These are phyloP conservation scores for Spatulosminthurus flaviceps DNA, from an alignment of 2,888 invertebrate genomes.

Conservation along the genomic window DNA sequence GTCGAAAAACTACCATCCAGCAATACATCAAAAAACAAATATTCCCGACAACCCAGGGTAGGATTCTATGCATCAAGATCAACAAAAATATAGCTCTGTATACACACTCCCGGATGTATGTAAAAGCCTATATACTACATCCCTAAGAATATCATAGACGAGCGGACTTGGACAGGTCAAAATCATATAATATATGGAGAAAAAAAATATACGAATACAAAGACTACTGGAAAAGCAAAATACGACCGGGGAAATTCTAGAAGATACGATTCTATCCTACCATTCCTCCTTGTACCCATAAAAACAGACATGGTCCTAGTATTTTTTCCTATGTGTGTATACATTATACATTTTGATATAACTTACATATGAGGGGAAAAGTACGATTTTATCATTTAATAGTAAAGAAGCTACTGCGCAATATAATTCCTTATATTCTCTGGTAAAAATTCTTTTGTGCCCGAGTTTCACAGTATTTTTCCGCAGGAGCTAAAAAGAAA, in stretches of 20 bases:
- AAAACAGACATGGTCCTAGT: no score
- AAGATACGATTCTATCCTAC: no score
- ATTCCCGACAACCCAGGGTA: no score
- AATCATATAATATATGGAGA: background rate
- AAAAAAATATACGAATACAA: background rate
- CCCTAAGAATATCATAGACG: background rate
- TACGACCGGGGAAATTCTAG: no score
- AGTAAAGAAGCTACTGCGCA: conserved; percentile 31
- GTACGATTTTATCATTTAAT: conserved; percentile 4
- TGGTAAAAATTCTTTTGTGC: conserved; percentile 20
- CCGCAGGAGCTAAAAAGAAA: conserved; percentile 25
- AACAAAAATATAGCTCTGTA: no score
- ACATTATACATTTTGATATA: no score
- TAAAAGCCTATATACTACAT: background rate
- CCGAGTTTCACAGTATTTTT: conserved; percentile 36
- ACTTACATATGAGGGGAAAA: background rate
- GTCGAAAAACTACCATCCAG: no score
- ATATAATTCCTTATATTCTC: conserved; percentile 31
- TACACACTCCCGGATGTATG: background rate
- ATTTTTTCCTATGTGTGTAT: no score
- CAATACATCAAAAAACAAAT: no score
- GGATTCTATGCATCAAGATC: no score
- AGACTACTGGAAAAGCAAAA: background rate
- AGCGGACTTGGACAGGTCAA: background rate
- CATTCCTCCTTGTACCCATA: no score